Base-by-base conservation (phyloP, 2,888 invertebrate species). In the Xylophagus ater region DNA sequence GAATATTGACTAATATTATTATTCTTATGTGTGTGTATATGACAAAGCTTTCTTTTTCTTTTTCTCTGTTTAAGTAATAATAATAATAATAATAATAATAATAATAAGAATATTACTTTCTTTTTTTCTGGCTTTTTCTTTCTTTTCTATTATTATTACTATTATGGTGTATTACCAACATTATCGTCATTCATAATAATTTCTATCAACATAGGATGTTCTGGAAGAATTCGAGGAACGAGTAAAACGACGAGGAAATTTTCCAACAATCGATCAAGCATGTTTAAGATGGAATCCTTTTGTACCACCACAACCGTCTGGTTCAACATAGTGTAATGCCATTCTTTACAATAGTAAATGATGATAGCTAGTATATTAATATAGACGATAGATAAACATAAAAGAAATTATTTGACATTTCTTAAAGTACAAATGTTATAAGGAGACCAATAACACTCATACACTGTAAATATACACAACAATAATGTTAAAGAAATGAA, bases 151-250 rank as follows among this genome's bases (percentile, higher is more conserved):
- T 17, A 7, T 14, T 33, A 15, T 15, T 8, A 17, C 23, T 33
- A 24, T 26, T 35, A 12, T 35, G 29, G 12, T 37, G 23, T 30
- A 5, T 33, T 20, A 20, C 4, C 10, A 20, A 10, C 32, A 30
- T 29, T 17, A 12, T n/a, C 24, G 29, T 23, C 13, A 12, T 31
- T 20, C 14, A 23, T 19, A n/a, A 32, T 12, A 18, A n/a, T n/a
- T 13, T 5, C 4, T 23, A 23, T 14, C 23, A 14, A 26, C 53
- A 13, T 70, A 90, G 82, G 94, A 94, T 64, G 84, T 94, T 42
- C 73, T 94, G 50, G 93, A 94, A 57, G 93, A 93, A 56, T 90
- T 87, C 62, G 77, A 83, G 41, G 85, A 90, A 38, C 78, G 89
- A 38, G 81, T 83, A 47, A 76, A 81, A 55, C 72, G 78, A 34